Evolutionary conservation across 2,888 invertebrate species (phyloP).

Genomic region (Ganaspis brasiliensis): DNA sequence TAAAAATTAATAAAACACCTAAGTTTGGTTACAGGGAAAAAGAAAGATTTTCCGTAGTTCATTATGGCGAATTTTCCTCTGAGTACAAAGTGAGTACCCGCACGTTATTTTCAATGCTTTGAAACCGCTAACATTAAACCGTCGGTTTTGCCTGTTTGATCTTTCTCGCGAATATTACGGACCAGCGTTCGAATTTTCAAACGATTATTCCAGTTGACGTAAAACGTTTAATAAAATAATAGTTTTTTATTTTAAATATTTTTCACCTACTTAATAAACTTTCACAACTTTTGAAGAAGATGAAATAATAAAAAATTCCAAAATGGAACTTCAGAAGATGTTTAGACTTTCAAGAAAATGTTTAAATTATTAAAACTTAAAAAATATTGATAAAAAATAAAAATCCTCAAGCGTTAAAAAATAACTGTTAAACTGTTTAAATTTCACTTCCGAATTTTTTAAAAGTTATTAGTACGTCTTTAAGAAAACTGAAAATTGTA

Average conservation of each 20-base stretch:
- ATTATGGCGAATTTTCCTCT: conserved; percentile 10
- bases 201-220: background rate
- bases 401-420: no score
- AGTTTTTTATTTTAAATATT: background rate
- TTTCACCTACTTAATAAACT: background rate
- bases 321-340: no score
- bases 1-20: background rate
- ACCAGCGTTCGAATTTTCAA: conserved; percentile 5
- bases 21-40: background rate
- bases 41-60: conserved; percentile 4
- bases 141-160: conserved; percentile 10
- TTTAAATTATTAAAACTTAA: no score
- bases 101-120: conserved; percentile 37
- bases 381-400: no score
- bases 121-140: conserved; percentile 18
- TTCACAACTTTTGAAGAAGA: background rate
- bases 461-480: no score
- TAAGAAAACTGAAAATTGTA: no score
- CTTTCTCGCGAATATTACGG: conserved; percentile 13
- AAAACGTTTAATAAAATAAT: background rate
- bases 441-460: no score
- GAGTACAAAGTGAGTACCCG: conserved; percentile 18
- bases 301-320: no score
- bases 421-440: no score
- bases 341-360: no score